Percentiles rank a stretch among this genome's conserved stretches.
Evolutionary conservation across 2,888 invertebrate species (phyloP).

Genomic region (Drosophila parthenogenetica): DNA sequence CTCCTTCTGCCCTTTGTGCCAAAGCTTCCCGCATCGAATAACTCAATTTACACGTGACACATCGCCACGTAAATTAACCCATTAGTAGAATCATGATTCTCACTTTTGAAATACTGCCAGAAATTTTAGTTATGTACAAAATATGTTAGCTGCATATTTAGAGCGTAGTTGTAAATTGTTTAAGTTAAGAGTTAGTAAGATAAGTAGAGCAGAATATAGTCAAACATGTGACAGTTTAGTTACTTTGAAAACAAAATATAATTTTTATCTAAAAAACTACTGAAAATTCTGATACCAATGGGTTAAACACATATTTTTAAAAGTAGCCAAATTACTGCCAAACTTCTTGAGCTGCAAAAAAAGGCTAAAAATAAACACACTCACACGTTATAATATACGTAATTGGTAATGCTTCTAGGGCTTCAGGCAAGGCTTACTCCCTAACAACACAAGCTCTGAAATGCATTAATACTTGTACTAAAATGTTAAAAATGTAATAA

Average conservation of each 20-base stretch:
- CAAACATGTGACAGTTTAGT: no score
- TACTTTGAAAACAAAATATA: no score
- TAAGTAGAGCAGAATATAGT: neutral
- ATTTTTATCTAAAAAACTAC: no score
- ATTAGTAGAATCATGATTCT: constrained; percentile 32
- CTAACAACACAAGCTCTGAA: neutral
- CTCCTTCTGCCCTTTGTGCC: neutral
- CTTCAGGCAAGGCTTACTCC: neutral
- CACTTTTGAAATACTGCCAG: neutral
- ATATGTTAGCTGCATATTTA: neutral
- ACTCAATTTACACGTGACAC: constrained; percentile 81
- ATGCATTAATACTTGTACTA: constrained; percentile 3
- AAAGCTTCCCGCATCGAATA: constrained; percentile 47
- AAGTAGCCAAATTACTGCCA: neutral
- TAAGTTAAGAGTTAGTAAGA: neutral
- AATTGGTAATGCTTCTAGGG: neutral
- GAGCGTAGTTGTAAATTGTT: neutral
- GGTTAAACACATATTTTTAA: no score
- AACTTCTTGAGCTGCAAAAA: neutral
- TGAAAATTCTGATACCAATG: no score
- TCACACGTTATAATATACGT: neutral
- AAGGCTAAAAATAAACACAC: neutral
- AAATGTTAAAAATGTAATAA: constrained; percentile 36
- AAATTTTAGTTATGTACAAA: neutral
- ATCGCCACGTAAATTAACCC: constrained; percentile 64